phyloP scores from a whole-genome alignment of 2,888 invertebrate species.

The Ennomos erosarius region DNA sequence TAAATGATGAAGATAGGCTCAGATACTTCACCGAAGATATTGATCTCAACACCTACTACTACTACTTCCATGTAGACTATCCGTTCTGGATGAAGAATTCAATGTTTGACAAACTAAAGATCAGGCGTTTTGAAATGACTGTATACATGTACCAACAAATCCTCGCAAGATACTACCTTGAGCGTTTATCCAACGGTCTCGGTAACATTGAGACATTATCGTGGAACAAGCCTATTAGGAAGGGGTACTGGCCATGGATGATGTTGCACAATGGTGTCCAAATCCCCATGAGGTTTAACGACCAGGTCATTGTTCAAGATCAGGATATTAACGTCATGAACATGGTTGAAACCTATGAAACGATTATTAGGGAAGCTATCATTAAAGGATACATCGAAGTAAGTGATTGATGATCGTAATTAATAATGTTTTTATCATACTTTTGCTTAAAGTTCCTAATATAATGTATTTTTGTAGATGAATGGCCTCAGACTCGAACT shows the following conservation, averaged over 20 bases:
- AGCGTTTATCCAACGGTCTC: conserved; percentile 81
- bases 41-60: conserved; percentile 87
- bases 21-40: conserved; percentile 88
- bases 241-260: conserved; percentile 86
- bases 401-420: conserved; percentile 28
- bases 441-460: no score
- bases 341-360: conserved; percentile 74
- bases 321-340: conserved; percentile 58
- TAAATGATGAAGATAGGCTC: conserved; percentile 83
- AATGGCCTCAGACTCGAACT: conserved; percentile 69
- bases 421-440: no score
- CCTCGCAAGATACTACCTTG: conserved; percentile 85
- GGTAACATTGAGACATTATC: conserved; percentile 75
- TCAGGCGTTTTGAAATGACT: conserved; percentile 82
- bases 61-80: conserved; percentile 85
- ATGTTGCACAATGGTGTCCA: conserved; percentile 83
- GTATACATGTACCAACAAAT: conserved; percentile 88
- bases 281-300: conserved; percentile 79
- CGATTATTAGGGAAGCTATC: conserved; percentile 85
- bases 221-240: conserved; percentile 71
- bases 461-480: conserved; percentile 52
- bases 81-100: conserved; percentile 87
- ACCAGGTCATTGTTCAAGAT: conserved; percentile 64
- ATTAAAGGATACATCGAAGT: conserved; percentile 82
- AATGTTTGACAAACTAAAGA: conserved; percentile 62